Base-by-base conservation (phyloP, 92 coral and sea anemone genomes). In the Paramuricea clavata region DNA sequence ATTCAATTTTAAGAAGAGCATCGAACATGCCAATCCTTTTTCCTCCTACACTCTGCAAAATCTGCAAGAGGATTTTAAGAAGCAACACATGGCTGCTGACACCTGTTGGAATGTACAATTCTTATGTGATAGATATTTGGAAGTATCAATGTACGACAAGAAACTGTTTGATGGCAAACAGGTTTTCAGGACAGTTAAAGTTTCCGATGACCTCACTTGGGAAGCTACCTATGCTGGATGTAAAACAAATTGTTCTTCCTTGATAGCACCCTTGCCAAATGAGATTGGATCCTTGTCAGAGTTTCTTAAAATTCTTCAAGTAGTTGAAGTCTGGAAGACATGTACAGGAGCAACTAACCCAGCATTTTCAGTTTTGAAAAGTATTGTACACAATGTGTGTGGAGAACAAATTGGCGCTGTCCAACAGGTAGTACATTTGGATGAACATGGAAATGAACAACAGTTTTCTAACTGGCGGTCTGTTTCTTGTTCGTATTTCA, bases 121-220 rank as follows among this genome's bases (percentile, higher is more conserved):
- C 22, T 13, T 56, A 2, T 85, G 88, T 54, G 82, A 85, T 0
- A 85, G 52, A 35, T 85, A 50, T 33, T 28, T 85, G 15, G 88
- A 84, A 35, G 11, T 84, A 22, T 39, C 32, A 2, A 72, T 31
- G 70, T 84, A 84, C 8, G 88, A 84, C 78, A 85, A 74, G 54
- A 85, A 36, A 69, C 74, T 85, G 59, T 85, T 85, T 57, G 88
- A 85, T n/a, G 88, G 81, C 21, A 72, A 17, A 23, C 88, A 85
- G 17, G 88, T 85, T 23, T 85, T 73, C 22, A 85, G 88, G 39
- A 74, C 74, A 2, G 34, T 85, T 44, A 85, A 85, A 78, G 50
- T 85, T 50, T 72, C 17, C 33, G 74, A 74, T 8, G 78, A 85
- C 74, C 88, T 85, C 54, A 85, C 50, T 35, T 84, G 88, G 88